phyloP scores from a whole-genome alignment of 2,113 vertebrate species.

The Malurus alboscapulatus region DNA sequence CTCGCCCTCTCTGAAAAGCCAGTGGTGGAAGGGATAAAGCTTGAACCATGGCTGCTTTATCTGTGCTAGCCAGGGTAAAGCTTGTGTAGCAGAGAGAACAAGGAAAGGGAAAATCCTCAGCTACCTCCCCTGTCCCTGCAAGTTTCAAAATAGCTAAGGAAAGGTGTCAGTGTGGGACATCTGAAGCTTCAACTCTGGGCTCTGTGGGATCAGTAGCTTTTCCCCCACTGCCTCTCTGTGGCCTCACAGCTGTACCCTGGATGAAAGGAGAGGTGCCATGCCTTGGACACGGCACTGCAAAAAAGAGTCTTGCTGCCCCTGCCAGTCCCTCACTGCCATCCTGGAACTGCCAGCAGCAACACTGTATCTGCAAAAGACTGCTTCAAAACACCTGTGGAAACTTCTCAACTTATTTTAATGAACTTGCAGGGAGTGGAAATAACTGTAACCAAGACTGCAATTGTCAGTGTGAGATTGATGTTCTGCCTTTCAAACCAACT shows the following conservation, averaged over 20 bases:
- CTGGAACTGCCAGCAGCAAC: not conserved
- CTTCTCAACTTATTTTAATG: not conserved
- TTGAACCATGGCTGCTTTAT: not conserved
- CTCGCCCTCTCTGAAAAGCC: not conserved
- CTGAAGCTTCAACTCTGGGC: not conserved
- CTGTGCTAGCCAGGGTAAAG: not conserved
- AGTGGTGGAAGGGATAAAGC: not conserved
- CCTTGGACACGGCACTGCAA: rapidly evolving
- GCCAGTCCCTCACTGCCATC: not conserved
- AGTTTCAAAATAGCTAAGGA: not conserved
- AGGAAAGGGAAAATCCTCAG: not conserved
- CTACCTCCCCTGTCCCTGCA: not conserved
- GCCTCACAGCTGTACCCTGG: not conserved
- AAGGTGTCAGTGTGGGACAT: not conserved
- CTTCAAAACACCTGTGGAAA: not conserved
- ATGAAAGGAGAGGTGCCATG: not conserved
- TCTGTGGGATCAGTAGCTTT: not conserved
- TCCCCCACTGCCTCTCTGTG: not conserved
- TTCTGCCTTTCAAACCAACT: not conserved
- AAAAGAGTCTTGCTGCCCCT: not conserved
- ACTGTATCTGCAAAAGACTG: not conserved
- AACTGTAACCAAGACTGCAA: not conserved
- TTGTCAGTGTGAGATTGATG: not conserved
- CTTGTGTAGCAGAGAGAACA: not conserved
- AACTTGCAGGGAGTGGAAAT: not conserved